Percentiles rank a stretch among this genome's conserved stretches.
Evolutionary conservation across 2,113 vertebrate species (phyloP).

Genomic region (Stigmatopora argus): DNA sequence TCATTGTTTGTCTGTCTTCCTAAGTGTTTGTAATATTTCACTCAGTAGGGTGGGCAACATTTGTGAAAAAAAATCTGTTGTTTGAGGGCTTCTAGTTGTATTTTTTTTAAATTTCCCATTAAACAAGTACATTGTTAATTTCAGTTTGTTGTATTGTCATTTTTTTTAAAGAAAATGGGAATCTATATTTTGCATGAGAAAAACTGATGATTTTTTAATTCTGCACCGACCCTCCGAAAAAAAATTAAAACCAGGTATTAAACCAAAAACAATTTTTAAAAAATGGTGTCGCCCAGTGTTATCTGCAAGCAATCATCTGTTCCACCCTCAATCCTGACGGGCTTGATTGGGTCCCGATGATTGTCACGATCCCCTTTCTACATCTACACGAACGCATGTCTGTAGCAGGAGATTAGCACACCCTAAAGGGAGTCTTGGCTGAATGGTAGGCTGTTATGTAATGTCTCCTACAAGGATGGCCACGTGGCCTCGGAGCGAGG

Average conservation of each 20-base stretch:
- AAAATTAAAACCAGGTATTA: too few relatives aligned
- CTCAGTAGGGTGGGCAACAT: too few relatives aligned
- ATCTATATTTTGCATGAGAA: too few relatives aligned
- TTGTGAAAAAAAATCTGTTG: too few relatives aligned
- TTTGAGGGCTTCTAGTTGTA: too few relatives aligned
- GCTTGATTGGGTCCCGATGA: slow-evolving; percentile 13
- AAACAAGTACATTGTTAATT: too few relatives aligned
- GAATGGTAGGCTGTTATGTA: slow-evolving; percentile 46
- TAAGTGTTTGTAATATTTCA: slow-evolving; percentile 1
- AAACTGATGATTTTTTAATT: too few relatives aligned
- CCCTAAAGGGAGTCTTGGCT: slow-evolving; percentile 37
- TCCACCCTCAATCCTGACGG: slow-evolving; percentile 23
- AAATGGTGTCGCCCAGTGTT: slow-evolving; percentile 1
- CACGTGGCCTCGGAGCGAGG: slow-evolving; percentile 34
- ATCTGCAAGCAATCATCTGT: slow-evolving; percentile 28
- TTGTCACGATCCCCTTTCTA: slow-evolving; percentile 11
- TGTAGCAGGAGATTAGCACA: slow-evolving; percentile 29
- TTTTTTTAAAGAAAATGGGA: too few relatives aligned
- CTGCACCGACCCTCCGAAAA: too few relatives aligned
- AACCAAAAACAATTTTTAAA: too few relatives aligned
- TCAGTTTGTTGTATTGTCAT: too few relatives aligned
- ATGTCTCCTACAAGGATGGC: slow-evolving; percentile 24
- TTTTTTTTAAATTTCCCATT: too few relatives aligned
- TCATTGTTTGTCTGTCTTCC: neutral
- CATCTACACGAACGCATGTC: slow-evolving; percentile 10